phyloP scores from a whole-genome alignment of 2,113 vertebrate genomes.

The Microtus montanus region DNA sequence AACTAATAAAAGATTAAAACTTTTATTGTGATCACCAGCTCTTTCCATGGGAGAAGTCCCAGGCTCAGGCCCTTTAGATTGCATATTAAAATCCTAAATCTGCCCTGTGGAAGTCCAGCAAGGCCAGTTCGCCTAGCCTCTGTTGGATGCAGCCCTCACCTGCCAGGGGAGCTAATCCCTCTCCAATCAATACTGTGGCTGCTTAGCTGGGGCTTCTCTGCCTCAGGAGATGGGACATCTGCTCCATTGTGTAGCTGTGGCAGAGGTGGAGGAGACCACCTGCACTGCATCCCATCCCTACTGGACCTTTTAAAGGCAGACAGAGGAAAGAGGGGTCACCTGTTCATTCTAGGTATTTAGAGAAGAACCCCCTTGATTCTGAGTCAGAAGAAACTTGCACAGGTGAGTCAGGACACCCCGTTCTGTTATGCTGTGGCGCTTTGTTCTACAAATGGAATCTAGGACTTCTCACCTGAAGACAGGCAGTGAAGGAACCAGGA shows the following conservation, averaged over 20 bases:
- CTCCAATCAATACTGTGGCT: constrained; percentile 57
- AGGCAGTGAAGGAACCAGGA: background rate
- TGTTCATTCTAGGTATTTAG: background rate
- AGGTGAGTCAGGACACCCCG: background rate
- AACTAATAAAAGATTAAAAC: background rate
- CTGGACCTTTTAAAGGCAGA: background rate
- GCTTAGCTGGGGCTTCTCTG: constrained; percentile 20
- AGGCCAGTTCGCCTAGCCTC: constrained; percentile 12
- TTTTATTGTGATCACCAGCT: background rate
- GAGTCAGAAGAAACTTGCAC: background rate
- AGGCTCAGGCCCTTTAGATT: constrained; percentile 58
- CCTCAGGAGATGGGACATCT: constrained; percentile 19
- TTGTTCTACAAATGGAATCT: background rate
- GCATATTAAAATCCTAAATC: constrained; percentile 70
- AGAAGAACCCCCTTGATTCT: constrained; percentile 13
- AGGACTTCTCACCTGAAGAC: background rate
- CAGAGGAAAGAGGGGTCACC: background rate
- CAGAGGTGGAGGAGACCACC: background rate
- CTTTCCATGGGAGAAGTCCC: constrained; percentile 56
- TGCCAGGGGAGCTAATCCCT: constrained; percentile 76
- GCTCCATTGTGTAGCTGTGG: background rate
- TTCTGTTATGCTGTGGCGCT: background rate
- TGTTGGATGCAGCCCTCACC: constrained; percentile 74
- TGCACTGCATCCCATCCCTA: background rate
- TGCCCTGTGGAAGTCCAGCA: constrained; percentile 74